These are phyloP conservation scores for Scelioninae gen. 2 DNA, from an alignment of 2,888 invertebrate genomes.

Conservation along the genomic window DNA sequence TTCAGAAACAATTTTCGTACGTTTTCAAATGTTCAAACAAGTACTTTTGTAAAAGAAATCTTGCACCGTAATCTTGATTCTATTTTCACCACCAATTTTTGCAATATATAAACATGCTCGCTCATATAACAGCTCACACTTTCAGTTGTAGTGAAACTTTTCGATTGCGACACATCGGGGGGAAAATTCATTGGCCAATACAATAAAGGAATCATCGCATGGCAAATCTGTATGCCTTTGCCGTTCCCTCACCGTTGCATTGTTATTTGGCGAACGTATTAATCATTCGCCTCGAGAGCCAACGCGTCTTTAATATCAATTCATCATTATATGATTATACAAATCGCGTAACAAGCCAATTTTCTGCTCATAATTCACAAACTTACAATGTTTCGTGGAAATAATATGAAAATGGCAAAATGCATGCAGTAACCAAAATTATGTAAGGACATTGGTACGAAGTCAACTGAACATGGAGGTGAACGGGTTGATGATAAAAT, in stretches of 20 bases:
- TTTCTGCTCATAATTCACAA: slow-evolving; percentile 1
- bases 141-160: slow-evolving; percentile 60
- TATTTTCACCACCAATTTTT: slow-evolving; percentile 15
- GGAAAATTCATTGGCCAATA: slow-evolving; percentile 70
- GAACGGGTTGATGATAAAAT: too few relatives aligned
- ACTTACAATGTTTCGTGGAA: not conserved
- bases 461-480: too few relatives aligned
- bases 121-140: slow-evolving; percentile 63
- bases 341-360: slow-evolving; percentile 3
- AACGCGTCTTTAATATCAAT: slow-evolving; percentile 24
- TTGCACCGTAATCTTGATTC: not conserved
- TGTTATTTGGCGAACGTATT: slow-evolving; percentile 21
- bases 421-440: not conserved
- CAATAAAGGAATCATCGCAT: slow-evolving; percentile 41
- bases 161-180: slow-evolving; percentile 60
- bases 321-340: slow-evolving; percentile 1
- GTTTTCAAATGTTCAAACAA: too few relatives aligned
- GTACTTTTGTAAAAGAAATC: too few relatives aligned
- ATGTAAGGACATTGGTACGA: not conserved
- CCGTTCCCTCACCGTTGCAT: slow-evolving; percentile 15
- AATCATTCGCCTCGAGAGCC: slow-evolving; percentile 24
- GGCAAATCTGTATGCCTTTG: slow-evolving; percentile 46
- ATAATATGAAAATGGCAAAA: not conserved
- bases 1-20: too few relatives aligned
- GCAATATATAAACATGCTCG: slow-evolving; percentile 37